Evolutionary conservation across 2,797 vertebrate genomes (phyloP), one percentile per base, ranked within the genome.

Genomic region (Echeneis naucrates): DNA sequence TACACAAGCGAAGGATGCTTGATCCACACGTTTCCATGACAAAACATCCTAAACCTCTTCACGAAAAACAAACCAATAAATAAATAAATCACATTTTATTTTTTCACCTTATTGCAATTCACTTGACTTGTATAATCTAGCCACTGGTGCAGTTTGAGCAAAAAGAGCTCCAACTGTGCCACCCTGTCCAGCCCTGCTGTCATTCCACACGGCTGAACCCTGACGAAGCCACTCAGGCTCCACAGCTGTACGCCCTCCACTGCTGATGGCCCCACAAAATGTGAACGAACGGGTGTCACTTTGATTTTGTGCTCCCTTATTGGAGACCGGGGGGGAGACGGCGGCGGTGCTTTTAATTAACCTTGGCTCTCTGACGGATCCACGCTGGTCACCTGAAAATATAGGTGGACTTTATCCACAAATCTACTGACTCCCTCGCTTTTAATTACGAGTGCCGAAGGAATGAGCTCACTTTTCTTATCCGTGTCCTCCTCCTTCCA

Each of bases 231-330:
- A 78, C 42, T 83, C 75, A 23, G 50, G 70, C 63, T 80, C 72
- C 44, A 24, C 69, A 76, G 81, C 80, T 80, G 61, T 64, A 71
- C 69, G 74, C 75, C 83, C 61, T 42, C 81, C 73, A 75, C 73
- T 77, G 65, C 67, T 4, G 69, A 62, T n/a, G 69, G 55, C 48
- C 38, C 65, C 54, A 17, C 79, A 90, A 91, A n/a, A 87, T 89
- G 83, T 77, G 83, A 92, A 84, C 26, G 82, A 92, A 83, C 89
- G 88, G 84, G 89, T 94, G 92, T 91, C 89, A 91, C 87, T 93
- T 93, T 92, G 91, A 94, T 92, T 89, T 91, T 70, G 71, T 77
- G 73, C 79, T 64, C 80, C 77, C 85, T 78, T 21, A 37, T 81
- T 72, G 60, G 67, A 87, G 72, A 37, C 55, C 38, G 52, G 62